phyloP scores from a whole-genome alignment of 2,797 vertebrate species.

The Hippopotamyrus pictus region DNA sequence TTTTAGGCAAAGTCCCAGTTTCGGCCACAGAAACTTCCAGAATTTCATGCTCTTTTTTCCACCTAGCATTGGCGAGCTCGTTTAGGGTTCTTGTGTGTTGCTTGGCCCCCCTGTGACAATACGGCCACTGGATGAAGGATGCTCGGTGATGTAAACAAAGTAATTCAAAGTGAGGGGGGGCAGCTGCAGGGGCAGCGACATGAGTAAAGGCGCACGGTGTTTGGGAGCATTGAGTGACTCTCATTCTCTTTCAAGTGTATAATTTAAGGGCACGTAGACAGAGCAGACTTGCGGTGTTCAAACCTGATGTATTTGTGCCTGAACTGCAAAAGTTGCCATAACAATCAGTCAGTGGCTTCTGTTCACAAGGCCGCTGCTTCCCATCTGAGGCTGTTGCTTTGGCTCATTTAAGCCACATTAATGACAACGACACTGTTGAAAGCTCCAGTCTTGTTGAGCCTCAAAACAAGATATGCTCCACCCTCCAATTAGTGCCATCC shows the following conservation, averaged over 20 bases:
- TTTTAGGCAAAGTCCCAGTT: background rate
- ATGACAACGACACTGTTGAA: background rate
- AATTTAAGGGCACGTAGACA: background rate
- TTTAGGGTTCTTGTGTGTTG: background rate
- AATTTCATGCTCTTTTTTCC: background rate
- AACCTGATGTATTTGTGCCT: background rate
- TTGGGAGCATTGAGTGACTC: background rate
- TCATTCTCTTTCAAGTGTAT: background rate
- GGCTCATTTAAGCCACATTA: background rate
- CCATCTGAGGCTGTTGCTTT: background rate
- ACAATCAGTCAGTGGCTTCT: background rate
- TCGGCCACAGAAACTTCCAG: background rate
- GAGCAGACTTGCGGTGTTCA: background rate
- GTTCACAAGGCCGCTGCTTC: background rate
- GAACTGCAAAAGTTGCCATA: background rate
- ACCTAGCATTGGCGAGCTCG: background rate
- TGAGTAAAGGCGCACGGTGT: background rate
- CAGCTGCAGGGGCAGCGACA: background rate
- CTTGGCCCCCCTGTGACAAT: background rate
- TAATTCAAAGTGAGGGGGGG: background rate
- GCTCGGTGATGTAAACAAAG: background rate
- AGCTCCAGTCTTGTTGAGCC: background rate
- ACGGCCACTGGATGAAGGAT: background rate
- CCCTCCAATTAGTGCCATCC: background rate
- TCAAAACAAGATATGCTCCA: background rate